These are phyloP conservation scores for Labia minor DNA, from an alignment of 2,888 invertebrate species.

Conservation along the genomic window DNA sequence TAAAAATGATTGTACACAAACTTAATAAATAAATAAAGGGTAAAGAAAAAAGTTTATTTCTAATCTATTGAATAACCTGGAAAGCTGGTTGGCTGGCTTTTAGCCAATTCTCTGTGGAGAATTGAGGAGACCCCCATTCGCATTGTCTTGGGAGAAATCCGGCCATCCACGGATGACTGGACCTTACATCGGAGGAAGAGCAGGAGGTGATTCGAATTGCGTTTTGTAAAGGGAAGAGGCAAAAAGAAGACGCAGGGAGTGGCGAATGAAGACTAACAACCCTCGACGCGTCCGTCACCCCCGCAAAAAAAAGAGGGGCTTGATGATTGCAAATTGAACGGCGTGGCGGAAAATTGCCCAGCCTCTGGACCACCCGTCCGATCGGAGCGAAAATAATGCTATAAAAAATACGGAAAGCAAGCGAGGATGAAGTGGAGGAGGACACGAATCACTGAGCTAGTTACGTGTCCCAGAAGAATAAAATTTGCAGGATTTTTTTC, in stretches of 20 bases:
- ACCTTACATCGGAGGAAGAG: not conserved
- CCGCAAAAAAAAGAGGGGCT: not conserved
- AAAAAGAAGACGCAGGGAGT: not conserved
- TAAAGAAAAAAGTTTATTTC: not conserved
- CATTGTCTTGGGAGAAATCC: not conserved
- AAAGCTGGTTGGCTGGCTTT: not conserved
- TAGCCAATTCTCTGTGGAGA: not conserved
- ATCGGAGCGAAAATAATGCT: not conserved
- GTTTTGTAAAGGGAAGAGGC: not conserved
- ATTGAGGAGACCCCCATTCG: not conserved
- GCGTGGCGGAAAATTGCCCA: not conserved
- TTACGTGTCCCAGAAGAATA: not conserved
- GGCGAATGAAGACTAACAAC: not conserved
- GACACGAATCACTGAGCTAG: not conserved
- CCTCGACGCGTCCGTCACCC: not conserved
- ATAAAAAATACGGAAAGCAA: not conserved
- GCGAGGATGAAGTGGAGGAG: not conserved
- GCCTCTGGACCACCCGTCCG: not conserved
- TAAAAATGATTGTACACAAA: too few species aligned
- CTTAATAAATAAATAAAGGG: too few species aligned
- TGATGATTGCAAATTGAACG: not conserved
- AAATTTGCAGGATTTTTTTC: not conserved
- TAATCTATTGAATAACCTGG: not conserved
- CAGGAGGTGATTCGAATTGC: not conserved
- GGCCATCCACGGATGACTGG: not conserved